Conservation (phyloP, 2,797 vertebrate genomes). For the Sphenodon punctatus region DNA sequence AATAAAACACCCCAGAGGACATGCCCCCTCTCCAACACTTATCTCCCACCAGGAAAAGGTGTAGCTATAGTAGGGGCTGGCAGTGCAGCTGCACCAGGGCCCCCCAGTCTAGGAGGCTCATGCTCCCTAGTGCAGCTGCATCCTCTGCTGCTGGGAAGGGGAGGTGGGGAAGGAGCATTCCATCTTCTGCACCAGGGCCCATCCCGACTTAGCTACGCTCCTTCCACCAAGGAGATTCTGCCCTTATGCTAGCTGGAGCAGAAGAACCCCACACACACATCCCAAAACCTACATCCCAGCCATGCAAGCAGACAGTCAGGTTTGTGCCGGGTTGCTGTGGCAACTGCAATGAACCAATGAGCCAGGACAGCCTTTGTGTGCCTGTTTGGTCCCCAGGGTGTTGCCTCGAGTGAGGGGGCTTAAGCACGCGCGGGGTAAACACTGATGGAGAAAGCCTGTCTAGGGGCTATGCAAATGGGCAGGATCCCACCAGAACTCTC, state of each 20-base stretch:
- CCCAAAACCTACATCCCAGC: not conserved
- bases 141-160: too few relatives aligned
- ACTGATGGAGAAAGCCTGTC: not conserved
- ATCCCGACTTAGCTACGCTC: too few relatives aligned
- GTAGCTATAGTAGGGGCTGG: too few relatives aligned
- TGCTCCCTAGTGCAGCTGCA: too few relatives aligned
- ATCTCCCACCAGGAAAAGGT: too few relatives aligned
- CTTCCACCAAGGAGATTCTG: not conserved
- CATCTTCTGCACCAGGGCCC: too few relatives aligned
- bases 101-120: not conserved
- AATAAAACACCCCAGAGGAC: not conserved
- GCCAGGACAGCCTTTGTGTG: not conserved
- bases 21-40: not conserved
- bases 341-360: not conserved
- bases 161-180: too few relatives aligned
- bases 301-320: not conserved
- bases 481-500: not conserved
- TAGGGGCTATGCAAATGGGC: not conserved
- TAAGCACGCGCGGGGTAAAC: not conserved
- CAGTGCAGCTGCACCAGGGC: too few relatives aligned
- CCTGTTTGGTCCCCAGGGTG: not conserved
- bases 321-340: not conserved
- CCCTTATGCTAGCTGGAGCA: too few relatives aligned
- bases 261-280: not conserved
- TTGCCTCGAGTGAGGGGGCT: not conserved